These are phyloP conservation scores for Parasteatoda tepidariorum DNA, from an alignment of 1,140 invertebrate genomes.

Conservation along the genomic window DNA sequence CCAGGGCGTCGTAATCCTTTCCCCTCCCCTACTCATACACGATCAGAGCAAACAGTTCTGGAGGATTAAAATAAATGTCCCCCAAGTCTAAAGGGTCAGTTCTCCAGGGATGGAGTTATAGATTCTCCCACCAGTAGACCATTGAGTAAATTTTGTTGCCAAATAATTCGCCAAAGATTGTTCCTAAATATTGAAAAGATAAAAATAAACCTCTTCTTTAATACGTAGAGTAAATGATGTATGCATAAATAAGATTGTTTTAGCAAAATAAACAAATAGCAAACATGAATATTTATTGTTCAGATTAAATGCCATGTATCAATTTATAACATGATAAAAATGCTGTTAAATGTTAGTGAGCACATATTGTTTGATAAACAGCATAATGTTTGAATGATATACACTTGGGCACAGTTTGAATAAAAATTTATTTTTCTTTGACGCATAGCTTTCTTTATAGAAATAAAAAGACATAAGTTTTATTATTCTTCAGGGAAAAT, in stretches of 20 bases:
- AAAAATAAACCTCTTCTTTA: background rate
- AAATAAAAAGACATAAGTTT: no score
- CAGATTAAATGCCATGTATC: background rate
- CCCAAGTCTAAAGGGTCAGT: conserved; percentile 30
- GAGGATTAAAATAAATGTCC: conserved; percentile 58
- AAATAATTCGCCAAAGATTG: background rate
- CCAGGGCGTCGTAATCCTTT: conserved; percentile 53
- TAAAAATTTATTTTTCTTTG: no score
- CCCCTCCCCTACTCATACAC: background rate
- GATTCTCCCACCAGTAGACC: background rate
- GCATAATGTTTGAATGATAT: no score
- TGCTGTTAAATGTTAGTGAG: no score
- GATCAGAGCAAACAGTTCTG: conserved; percentile 46
- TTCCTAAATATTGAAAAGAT: no score
- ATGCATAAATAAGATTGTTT: background rate
- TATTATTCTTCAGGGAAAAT: no score
- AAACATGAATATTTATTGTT: background rate
- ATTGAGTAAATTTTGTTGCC: conserved; percentile 1
- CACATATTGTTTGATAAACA: no score
- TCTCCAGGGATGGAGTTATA: conserved; percentile 4
- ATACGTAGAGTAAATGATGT: background rate
- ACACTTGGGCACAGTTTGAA: no score
- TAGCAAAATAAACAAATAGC: background rate
- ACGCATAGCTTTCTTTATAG: no score
- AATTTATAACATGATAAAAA: no score